These are phyloP conservation scores for Paguma larvata DNA, from an alignment of 2,797 vertebrate species.

Conservation along the genomic window DNA sequence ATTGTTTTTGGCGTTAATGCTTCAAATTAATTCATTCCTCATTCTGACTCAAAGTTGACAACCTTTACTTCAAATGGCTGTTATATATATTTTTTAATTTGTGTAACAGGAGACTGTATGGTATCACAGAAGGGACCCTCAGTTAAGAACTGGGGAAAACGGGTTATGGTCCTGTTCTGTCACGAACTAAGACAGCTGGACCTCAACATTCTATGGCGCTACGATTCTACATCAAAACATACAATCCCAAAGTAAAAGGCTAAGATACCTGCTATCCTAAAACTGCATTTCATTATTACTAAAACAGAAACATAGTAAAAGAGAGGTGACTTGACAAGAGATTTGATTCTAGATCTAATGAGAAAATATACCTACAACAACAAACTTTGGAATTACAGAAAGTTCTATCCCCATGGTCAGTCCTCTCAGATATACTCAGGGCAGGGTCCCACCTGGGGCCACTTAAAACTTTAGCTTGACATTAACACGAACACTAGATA, in stretches of 20 bases:
- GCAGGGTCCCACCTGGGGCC: neutral
- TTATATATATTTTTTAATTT: neutral
- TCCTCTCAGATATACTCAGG: neutral
- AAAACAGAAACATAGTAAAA: constrained; percentile 18
- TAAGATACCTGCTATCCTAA: neutral
- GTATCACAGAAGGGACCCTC: neutral
- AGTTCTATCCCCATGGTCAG: neutral
- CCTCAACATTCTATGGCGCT: neutral
- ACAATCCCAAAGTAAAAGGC: neutral
- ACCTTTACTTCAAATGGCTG: constrained; percentile 8
- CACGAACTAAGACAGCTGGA: neutral
- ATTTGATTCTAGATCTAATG: neutral
- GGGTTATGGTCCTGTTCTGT: neutral
- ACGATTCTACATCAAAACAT: neutral
- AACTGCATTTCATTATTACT: neutral
- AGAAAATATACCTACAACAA: neutral
- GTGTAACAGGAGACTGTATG: neutral
- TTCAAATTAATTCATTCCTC: constrained; percentile 60
- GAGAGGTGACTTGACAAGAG: neutral
- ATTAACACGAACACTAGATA: neutral
- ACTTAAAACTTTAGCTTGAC: neutral
- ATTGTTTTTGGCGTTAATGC: constrained; percentile 50
- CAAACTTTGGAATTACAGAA: neutral
- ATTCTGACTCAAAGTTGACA: constrained; percentile 62
- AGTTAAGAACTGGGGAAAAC: neutral